Conservation (phyloP, 2,113 vertebrate species). For the Dermatemys mawii region DNA sequence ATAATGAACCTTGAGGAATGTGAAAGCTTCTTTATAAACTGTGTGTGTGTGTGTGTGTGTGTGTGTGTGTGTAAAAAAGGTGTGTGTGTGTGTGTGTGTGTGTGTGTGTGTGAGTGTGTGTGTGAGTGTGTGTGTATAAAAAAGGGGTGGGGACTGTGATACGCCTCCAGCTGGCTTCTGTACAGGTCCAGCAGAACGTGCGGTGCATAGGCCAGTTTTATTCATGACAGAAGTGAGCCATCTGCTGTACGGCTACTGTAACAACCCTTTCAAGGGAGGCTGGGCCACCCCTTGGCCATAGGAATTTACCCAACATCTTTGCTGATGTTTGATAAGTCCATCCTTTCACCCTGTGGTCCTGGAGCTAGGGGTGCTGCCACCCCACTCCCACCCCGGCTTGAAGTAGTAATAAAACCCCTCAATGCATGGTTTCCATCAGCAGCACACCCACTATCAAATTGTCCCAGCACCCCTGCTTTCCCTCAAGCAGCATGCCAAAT, state of each 20-base stretch:
- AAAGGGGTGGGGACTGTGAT: background rate
- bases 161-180: background rate
- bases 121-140: background rate
- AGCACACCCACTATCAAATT: too few species aligned
- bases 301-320: background rate
- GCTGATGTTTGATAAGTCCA: background rate
- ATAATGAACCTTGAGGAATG: background rate
- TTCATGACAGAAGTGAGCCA: slow-evolving; percentile 71
- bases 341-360: background rate
- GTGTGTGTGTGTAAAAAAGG: background rate
- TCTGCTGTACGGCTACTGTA: slow-evolving; percentile 64
- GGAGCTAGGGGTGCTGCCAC: too few species aligned
- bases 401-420: too few species aligned
- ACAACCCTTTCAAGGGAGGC: slow-evolving; percentile 9
- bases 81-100: too few species aligned
- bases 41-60: too few species aligned
- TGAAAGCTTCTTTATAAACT: background rate
- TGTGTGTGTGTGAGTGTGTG: too few species aligned
- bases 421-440: too few species aligned
- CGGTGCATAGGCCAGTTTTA: slow-evolving; percentile 27
- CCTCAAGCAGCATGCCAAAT: background rate
- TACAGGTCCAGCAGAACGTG: background rate
- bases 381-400: too few species aligned
- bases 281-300: background rate
- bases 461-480: too few species aligned